These are phyloP conservation scores for Cryptoblepharus egeriae DNA, from an alignment of 2,797 vertebrate species.

Conservation along the genomic window DNA sequence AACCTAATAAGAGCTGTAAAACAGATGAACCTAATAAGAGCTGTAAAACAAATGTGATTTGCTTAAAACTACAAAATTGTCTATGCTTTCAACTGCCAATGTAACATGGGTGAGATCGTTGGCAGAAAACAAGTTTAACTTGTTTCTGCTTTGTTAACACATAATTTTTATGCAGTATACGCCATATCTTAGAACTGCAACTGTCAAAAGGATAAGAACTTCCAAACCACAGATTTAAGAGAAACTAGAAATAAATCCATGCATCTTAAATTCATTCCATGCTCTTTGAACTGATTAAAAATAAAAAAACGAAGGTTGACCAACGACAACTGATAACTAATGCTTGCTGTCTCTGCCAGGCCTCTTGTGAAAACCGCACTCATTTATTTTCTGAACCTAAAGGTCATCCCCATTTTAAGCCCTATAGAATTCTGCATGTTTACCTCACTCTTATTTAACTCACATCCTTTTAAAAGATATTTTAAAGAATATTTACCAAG, in stretches of 20 bases:
- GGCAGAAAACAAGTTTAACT: not conserved
- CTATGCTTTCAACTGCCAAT: not conserved
- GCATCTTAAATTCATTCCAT: constrained; percentile 53
- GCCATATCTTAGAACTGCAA: not conserved
- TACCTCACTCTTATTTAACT: constrained; percentile 73
- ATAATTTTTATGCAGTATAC: constrained; percentile 30
- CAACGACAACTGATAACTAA: constrained; percentile 73
- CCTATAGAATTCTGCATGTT: constrained; percentile 74
- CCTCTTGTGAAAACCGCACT: constrained; percentile 71
- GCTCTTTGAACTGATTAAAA: constrained; percentile 44
- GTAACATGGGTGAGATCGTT: constrained; percentile 34
- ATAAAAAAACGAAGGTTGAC: constrained; percentile 49
- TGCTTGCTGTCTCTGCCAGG: constrained; percentile 68
- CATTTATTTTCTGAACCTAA: constrained; percentile 75
- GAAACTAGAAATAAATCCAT: constrained; percentile 54
- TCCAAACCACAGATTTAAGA: constrained; percentile 38
- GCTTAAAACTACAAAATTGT: constrained; percentile 35
- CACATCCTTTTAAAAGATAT: constrained; percentile 68
- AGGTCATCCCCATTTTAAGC: constrained; percentile 76
- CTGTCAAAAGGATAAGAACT: constrained; percentile 24
- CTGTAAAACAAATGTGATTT: constrained; percentile 52
- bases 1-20: too few species aligned
- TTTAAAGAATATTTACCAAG: constrained; percentile 76
- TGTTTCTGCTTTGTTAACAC: constrained; percentile 37
- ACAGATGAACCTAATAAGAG: not conserved